phyloP scores from a whole-genome alignment of 2,888 invertebrate species.

The Pseudococcus longispinus region DNA sequence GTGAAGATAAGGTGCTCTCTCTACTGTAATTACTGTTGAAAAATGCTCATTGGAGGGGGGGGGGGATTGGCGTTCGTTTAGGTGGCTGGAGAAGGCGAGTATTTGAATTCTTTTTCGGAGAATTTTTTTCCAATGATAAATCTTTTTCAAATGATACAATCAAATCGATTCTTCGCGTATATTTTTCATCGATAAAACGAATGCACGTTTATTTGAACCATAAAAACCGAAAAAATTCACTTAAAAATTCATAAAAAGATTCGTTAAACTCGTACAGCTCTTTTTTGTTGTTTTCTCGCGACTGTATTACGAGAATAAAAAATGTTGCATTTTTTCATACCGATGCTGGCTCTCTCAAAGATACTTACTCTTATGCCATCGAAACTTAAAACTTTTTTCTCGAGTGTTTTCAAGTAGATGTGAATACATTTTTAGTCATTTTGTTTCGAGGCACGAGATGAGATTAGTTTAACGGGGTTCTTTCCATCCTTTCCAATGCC shows the following conservation, averaged over 20 bases:
- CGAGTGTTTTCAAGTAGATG: constrained; percentile 8
- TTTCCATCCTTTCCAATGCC: constrained; percentile 9
- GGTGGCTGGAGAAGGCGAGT: no score
- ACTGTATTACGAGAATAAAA: neutral
- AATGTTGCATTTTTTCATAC: neutral
- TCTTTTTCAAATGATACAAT: no score
- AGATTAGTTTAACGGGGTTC: constrained; percentile 23
- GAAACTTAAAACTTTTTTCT: constrained; percentile 28
- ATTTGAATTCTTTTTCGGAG: no score
- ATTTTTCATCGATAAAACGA: neutral
- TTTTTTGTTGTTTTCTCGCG: neutral
- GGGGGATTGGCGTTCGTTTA: no score
- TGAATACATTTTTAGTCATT: constrained; percentile 34
- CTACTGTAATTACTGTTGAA: neutral
- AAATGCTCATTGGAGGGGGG: no score
- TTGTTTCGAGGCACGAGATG: constrained; percentile 28
- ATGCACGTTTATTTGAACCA: neutral
- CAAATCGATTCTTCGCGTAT: no score
- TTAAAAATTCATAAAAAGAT: neutral
- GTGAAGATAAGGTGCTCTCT: neutral
- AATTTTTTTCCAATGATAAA: no score
- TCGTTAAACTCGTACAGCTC: neutral
- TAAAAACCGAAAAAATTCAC: neutral
- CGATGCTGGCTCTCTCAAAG: neutral
- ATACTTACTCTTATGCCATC: constrained; percentile 29